These are phyloP conservation scores for Elgaria multicarinata DNA, from an alignment of 2,113 vertebrate genomes.

Conservation along the genomic window DNA sequence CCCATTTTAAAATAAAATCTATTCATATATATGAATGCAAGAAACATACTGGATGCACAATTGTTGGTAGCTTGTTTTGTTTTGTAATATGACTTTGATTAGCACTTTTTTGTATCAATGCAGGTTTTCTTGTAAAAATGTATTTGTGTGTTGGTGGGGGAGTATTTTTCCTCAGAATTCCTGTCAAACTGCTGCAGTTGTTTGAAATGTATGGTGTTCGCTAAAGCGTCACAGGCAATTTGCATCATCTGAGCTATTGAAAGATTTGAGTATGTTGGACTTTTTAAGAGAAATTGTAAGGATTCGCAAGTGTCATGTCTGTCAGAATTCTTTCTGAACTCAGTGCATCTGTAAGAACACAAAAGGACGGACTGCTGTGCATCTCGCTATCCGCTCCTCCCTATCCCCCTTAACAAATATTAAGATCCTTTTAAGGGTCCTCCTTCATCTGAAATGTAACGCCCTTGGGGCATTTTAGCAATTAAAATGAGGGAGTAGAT, in stretches of 20 bases:
- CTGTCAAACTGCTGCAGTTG: not conserved
- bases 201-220: not conserved
- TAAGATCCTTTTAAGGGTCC: conserved; percentile 54
- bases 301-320: conserved; percentile 40
- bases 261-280: not conserved
- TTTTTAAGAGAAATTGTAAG: not conserved
- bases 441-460: conserved; percentile 55
- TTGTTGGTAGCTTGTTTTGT: no score
- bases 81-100: not conserved
- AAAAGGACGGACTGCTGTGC: conserved; percentile 27
- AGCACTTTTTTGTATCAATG: not conserved
- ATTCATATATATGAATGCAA: no score
- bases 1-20: no score
- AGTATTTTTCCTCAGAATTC: not conserved
- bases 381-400: conserved; percentile 52
- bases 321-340: conserved; percentile 51
- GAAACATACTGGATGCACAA: no score
- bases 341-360: conserved; percentile 41
- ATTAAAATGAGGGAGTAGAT: conserved; percentile 70
- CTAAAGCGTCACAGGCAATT: not conserved
- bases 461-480: conserved; percentile 55
- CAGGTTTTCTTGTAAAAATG: not conserved
- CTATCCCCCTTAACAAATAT: conserved; percentile 22
- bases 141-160: not conserved
- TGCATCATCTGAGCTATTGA: not conserved